phyloP scores from a whole-genome alignment of 2,113 vertebrate species.

The Scortum barcoo region DNA sequence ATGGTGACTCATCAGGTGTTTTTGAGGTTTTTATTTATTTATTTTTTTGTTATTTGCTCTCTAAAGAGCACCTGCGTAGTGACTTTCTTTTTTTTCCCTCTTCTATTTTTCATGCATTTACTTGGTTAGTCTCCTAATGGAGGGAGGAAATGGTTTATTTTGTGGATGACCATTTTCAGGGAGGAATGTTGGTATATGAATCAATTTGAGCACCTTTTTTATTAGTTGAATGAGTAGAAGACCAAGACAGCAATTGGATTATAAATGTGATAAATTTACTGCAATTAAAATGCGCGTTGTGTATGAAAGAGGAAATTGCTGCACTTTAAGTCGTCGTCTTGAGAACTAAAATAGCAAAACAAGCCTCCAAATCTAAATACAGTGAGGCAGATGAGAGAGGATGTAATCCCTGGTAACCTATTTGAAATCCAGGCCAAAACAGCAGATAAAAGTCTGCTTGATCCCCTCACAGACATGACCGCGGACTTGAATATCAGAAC shows the following conservation, averaged over 20 bases:
- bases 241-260: not conserved
- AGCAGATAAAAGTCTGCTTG: slow-evolving; percentile 57
- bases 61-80: not conserved
- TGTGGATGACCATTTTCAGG: not conserved
- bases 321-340: too few species aligned
- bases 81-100: not conserved
- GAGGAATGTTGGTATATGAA: not conserved
- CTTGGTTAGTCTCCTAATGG: slow-evolving; percentile 2
- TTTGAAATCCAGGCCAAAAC: slow-evolving; percentile 63
- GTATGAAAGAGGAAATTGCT: not conserved
- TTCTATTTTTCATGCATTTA: not conserved
- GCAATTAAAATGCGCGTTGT: not conserved
- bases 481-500: slow-evolving; percentile 15
- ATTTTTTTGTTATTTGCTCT: not conserved
- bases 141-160: not conserved
- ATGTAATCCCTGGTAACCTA: slow-evolving; percentile 51
- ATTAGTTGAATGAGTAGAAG: not conserved
- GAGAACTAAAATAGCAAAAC: slow-evolving; percentile 31
- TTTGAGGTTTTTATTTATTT: not conserved
- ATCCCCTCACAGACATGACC: slow-evolving; percentile 51
- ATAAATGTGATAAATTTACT: too few species aligned
- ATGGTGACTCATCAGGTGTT: not conserved
- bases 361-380: slow-evolving; percentile 39
- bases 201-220: not conserved
- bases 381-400: slow-evolving; percentile 48